phyloP scores from a whole-genome alignment of 2,888 invertebrate species.

The Celastrina argiolus region DNA sequence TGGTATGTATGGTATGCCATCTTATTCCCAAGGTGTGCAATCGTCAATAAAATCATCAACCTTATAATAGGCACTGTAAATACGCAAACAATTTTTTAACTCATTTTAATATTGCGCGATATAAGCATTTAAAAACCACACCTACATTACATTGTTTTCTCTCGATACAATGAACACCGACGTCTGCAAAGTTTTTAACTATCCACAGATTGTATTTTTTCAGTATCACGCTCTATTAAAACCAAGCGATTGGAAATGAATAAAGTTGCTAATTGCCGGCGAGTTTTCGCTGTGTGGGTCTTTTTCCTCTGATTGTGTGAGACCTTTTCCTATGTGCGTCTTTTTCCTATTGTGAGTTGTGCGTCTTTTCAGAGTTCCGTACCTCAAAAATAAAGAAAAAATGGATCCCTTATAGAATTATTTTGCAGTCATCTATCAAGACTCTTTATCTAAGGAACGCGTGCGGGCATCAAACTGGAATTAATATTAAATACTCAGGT shows the following conservation, averaged over 20 bases:
- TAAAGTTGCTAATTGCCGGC: slow-evolving; percentile 24
- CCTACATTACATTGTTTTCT: background rate
- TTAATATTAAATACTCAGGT: no score
- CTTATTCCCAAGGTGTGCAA: no score
- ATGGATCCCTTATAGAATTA: no score
- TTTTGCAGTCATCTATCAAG: no score
- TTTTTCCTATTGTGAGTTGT: slow-evolving; percentile 37
- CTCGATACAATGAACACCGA: background rate
- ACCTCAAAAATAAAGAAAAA: no score
- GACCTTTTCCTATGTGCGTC: slow-evolving; percentile 31
- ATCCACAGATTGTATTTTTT: background rate
- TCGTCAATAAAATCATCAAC: no score
- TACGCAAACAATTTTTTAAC: no score
- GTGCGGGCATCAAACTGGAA: no score
- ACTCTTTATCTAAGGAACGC: no score
- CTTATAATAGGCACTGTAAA: no score
- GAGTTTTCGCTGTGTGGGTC: slow-evolving; percentile 32
- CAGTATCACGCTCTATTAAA: background rate
- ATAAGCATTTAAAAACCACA: background rate
- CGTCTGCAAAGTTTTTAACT: slow-evolving; percentile 5
- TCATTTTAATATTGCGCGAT: no score
- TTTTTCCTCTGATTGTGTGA: slow-evolving; percentile 36
- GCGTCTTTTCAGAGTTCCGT: slow-evolving; percentile 39
- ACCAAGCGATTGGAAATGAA: background rate
- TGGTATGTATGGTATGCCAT: no score